These are phyloP conservation scores for Leuciscus idus DNA, from an alignment of 2,113 vertebrate genomes.

Conservation along the genomic window DNA sequence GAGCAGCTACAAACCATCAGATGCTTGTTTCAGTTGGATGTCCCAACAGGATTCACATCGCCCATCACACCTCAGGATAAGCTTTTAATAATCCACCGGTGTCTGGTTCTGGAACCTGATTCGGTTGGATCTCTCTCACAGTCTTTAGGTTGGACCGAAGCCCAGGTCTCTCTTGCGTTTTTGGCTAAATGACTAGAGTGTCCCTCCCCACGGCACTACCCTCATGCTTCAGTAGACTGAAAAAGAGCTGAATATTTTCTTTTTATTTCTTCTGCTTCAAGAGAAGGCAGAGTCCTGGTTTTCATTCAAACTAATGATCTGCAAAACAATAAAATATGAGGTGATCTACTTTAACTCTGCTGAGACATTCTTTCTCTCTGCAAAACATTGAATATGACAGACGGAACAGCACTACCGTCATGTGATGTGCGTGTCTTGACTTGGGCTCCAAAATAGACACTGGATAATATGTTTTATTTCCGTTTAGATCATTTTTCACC, in stretches of 20 bases:
- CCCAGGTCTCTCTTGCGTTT: constrained; percentile 50
- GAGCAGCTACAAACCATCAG: background rate
- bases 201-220: constrained; percentile 47
- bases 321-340: constrained; percentile 38
- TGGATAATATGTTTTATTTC: too few relatives aligned
- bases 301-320: constrained; percentile 40
- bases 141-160: constrained; percentile 6
- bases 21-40: background rate
- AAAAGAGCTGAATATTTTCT: constrained; percentile 79
- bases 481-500: background rate
- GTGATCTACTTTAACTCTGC: constrained; percentile 3
- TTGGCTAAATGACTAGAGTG: constrained; percentile 77
- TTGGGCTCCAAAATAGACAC: background rate
- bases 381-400: constrained; percentile 30
- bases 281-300: constrained; percentile 28
- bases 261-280: constrained; percentile 63
- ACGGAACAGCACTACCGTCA: constrained; percentile 21
- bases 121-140: constrained; percentile 44
- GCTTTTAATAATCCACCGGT: background rate
- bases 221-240: constrained; percentile 38
- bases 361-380: background rate
- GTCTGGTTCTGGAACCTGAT: constrained; percentile 49
- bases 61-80: background rate
- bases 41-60: background rate
- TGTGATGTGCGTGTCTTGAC: constrained; percentile 6